phyloP scores from a whole-genome alignment of 2,888 invertebrate genomes.

The Cataglyphis albicans region DNA sequence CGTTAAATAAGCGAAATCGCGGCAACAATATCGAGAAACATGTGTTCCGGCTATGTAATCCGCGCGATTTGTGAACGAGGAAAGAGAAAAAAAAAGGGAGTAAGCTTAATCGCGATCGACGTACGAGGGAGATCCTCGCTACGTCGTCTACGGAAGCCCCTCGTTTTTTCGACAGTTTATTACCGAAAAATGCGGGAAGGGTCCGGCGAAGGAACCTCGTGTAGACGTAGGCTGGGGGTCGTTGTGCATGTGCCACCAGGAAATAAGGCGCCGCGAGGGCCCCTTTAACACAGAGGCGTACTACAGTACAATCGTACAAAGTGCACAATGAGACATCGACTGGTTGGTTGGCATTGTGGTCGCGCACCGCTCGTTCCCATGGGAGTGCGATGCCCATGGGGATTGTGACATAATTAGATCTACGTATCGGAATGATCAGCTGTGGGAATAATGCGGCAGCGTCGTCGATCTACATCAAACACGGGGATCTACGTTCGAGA shows the following conservation, averaged over 20 bases:
- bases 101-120: slow-evolving; percentile 70
- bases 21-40: slow-evolving; percentile 73
- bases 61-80: slow-evolving; percentile 53
- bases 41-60: slow-evolving; percentile 77
- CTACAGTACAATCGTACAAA: slow-evolving; percentile 82
- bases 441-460: slow-evolving; percentile 77
- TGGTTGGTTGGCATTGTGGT: slow-evolving; percentile 79
- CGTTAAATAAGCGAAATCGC: slow-evolving; percentile 56
- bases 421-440: slow-evolving; percentile 84
- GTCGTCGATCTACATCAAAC: slow-evolving; percentile 67
- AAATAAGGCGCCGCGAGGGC: slow-evolving; percentile 69
- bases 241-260: slow-evolving; percentile 58
- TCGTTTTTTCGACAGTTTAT: slow-evolving; percentile 68
- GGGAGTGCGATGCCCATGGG: slow-evolving; percentile 78
- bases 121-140: slow-evolving; percentile 60
- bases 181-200: slow-evolving; percentile 70
- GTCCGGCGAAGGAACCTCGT: slow-evolving; percentile 46
- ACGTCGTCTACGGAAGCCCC: slow-evolving; percentile 35
- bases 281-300: slow-evolving; percentile 72
- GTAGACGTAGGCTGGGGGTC: slow-evolving; percentile 61
- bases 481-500: slow-evolving; percentile 44
- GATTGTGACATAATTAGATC: slow-evolving; percentile 83
- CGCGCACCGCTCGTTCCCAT: slow-evolving; percentile 81
- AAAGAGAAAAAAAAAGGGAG: slow-evolving; percentile 43
- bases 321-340: slow-evolving; percentile 83